These are phyloP conservation scores for Cerastis leucographa DNA, from an alignment of 2,888 invertebrate genomes.

Conservation along the genomic window DNA sequence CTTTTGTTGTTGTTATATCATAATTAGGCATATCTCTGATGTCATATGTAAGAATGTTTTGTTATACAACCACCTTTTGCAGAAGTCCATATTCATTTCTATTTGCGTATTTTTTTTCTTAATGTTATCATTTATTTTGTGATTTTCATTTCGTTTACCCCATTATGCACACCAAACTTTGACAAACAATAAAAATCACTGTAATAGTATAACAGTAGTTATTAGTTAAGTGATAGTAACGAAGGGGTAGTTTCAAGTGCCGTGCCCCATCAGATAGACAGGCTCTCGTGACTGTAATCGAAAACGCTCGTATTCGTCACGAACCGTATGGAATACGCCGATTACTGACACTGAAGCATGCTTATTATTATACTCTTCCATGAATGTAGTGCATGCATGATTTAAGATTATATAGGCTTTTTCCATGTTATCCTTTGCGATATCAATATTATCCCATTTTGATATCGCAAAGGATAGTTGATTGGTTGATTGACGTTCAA, in stretches of 20 bases:
- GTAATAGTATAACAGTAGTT: constrained; percentile 73
- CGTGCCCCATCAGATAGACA: constrained; percentile 82
- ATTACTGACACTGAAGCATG: constrained; percentile 50
- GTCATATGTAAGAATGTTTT: not conserved
- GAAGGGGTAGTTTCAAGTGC: constrained; percentile 74
- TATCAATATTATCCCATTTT: too few relatives aligned
- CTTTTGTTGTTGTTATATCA: not conserved
- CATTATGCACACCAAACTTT: constrained; percentile 60
- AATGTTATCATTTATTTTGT: not conserved
- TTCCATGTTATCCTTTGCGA: constrained; percentile 8
- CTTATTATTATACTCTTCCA: constrained; percentile 44
- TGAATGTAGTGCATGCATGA: constrained; percentile 30
- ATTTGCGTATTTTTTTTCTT: not conserved
- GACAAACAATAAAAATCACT: constrained; percentile 70
- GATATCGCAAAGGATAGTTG: too few relatives aligned
- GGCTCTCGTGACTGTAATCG: constrained; percentile 78
- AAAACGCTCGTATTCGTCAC: constrained; percentile 52
- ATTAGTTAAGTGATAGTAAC: constrained; percentile 83
- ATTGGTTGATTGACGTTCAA: too few relatives aligned
- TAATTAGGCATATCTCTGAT: not conserved
- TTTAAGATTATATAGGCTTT: constrained; percentile 41
- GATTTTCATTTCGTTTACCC: not conserved
- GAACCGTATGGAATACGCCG: constrained; percentile 37
- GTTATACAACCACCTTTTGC: not conserved
- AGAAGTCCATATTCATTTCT: not conserved